These are phyloP conservation scores for Acanthurus leucopareius DNA, from an alignment of 2,797 vertebrate genomes.

Conservation along the genomic window DNA sequence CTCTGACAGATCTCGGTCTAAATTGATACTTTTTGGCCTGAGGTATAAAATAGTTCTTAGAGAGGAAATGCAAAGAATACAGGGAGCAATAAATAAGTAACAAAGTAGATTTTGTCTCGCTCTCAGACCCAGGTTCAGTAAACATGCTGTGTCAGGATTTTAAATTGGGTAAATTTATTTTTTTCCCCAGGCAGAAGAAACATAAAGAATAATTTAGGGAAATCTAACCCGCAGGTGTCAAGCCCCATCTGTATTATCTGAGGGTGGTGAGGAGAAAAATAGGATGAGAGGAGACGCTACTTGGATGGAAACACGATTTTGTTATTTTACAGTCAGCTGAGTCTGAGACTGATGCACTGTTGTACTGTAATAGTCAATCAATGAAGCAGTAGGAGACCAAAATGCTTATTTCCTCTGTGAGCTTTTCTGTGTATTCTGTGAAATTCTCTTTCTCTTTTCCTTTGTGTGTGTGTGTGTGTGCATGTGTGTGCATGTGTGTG, in stretches of 20 bases:
- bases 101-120: conserved; percentile 42
- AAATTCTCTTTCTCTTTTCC: not conserved
- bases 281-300: conserved; percentile 33
- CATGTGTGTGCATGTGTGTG: conserved; percentile 1
- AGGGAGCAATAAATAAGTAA: conserved; percentile 50
- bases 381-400: conserved; percentile 32
- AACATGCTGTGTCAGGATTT: conserved; percentile 18
- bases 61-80: conserved; percentile 48
- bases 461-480: not conserved
- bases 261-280: conserved; percentile 17
- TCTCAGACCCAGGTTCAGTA: conserved; percentile 18
- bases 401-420: conserved; percentile 22
- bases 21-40: conserved; percentile 4
- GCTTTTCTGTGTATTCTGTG: conserved; percentile 1
- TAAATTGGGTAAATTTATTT: conserved; percentile 42
- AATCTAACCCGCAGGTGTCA: conserved; percentile 14
- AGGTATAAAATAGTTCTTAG: conserved; percentile 25
- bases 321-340: conserved; percentile 60
- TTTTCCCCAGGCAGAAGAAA: conserved; percentile 25
- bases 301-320: conserved; percentile 39
- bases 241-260: conserved; percentile 15
- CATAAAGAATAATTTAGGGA: conserved; percentile 20
- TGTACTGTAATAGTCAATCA: conserved; percentile 49
- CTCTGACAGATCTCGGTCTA: conserved; percentile 27
- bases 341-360: conserved; percentile 36